A percentile compares a stretch with the other conserved stretches of the same genome.
These are phyloP conservation scores for Drosophila greeni DNA, from an alignment of 2,888 invertebrate species.

Conservation along the genomic window DNA sequence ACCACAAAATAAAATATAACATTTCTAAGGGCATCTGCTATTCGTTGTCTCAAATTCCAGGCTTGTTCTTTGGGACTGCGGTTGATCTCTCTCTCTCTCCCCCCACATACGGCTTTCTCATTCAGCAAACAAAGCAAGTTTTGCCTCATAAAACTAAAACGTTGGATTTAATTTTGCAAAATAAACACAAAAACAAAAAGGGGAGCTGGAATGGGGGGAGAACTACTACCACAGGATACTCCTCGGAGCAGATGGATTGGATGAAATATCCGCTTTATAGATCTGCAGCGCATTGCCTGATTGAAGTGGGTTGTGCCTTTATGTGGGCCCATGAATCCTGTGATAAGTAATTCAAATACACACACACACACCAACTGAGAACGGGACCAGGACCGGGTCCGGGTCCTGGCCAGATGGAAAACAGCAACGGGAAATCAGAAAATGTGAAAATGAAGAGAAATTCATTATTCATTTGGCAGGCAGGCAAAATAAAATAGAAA, in stretches of 20 bases:
- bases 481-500: conserved; percentile 64
- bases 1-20: too few species aligned
- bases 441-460: conserved; percentile 55
- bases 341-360: conserved; percentile 31
- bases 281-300: conserved; percentile 23
- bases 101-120: conserved; percentile 13
- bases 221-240: neutral
- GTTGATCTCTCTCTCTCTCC: conserved; percentile 2
- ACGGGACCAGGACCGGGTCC: neutral
- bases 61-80: conserved; percentile 14
- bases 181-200: conserved; percentile 64
- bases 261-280: conserved; percentile 16
- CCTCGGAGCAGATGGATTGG: conserved; percentile 20
- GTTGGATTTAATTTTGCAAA: conserved; percentile 73
- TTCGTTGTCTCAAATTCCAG: conserved; percentile 4
- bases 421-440: conserved; percentile 27
- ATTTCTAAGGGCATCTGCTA: neutral
- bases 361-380: too few species aligned
- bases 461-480: conserved; percentile 70
- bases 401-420: conserved; percentile 9
- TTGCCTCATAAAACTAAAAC: conserved; percentile 70
- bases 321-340: conserved; percentile 27
- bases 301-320: conserved; percentile 23
- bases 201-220: neutral
- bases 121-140: conserved; percentile 72